Evolutionary conservation across 2,797 vertebrate species (phyloP), one percentile per base, ranked within the genome.

Genomic region (Gymnocypris eckloni): DNA sequence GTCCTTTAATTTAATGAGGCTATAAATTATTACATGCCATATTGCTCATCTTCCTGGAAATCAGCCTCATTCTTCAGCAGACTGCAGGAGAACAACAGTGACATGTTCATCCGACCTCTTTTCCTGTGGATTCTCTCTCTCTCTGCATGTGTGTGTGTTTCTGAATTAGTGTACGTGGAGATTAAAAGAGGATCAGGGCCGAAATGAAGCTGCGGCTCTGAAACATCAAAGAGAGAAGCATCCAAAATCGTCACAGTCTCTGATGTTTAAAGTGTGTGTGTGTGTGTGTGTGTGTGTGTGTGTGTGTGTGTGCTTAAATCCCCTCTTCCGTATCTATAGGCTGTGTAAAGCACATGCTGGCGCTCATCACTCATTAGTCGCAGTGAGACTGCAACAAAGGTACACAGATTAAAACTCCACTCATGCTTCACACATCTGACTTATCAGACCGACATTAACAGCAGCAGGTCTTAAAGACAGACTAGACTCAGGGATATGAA

Each of bases 21-120:
- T 82, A 86, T 86, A 76, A 70, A 82, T 86, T 82, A 82, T 86
- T 82, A 69, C 66, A 33, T 77, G 66, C 18, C 85, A 75, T 82
- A 75, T 76, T 67, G 71, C 71, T 81, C 85, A 82, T 86, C 80
- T 82, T 78, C 75, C 50, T 69, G 25, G 61, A 82, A 86, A 82
- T 86, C 85, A 77, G 71, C 71, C 73, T 81, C 79, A 82, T 82
- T n/a, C 80, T 82, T 86, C 73, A 86, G 72, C 18, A 20, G 70
- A 73, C 78, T 81, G 70, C 61, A 59, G 75, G 39, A 66, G 70
- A 80, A 86, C 79, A 86, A 76, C 41, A 56, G 43, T 82, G 79
- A 86, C 70, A 67, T 66, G 33, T 69, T 86, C 79, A 43, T 75
- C 22, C 22, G 33, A 72, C 45, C 45, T 43, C 43, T 41, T 73